These are phyloP conservation scores for Notamacropus eugenii DNA, from an alignment of 2,797 vertebrate genomes.

Conservation along the genomic window DNA sequence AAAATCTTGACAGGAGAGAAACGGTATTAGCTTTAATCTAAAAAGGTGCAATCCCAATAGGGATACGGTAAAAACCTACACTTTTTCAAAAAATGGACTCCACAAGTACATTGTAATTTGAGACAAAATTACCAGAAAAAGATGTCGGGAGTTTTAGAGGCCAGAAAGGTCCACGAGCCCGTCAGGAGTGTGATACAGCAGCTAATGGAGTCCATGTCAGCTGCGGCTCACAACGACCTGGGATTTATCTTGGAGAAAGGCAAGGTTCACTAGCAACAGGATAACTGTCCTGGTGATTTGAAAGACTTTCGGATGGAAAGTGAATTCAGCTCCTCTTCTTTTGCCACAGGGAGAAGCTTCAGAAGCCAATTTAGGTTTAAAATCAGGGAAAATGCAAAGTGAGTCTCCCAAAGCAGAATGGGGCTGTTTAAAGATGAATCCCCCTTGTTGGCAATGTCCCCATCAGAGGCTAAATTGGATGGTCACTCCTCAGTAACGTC, in stretches of 20 bases:
- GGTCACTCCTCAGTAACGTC: background rate
- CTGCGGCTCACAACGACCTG: background rate
- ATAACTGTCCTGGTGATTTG: too few relatives aligned
- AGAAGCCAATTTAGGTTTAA: background rate
- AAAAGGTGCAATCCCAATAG: background rate
- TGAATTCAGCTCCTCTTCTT: background rate
- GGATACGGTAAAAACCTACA: background rate
- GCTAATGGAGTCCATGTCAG: background rate
- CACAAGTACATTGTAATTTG: background rate
- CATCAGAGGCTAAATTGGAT: too few relatives aligned
- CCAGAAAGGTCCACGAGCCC: background rate
- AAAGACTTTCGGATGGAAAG: background rate
- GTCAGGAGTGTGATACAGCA: background rate
- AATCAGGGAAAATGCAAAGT: background rate
- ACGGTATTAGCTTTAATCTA: background rate
- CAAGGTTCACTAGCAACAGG: background rate
- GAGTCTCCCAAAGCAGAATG: background rate
- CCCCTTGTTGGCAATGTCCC: background rate
- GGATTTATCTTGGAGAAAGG: background rate
- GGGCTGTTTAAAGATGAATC: background rate
- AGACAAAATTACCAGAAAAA: background rate
- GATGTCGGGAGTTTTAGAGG: background rate
- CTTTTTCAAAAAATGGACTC: background rate
- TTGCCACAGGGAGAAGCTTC: background rate
- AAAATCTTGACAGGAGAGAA: background rate